Evolutionary conservation across 2,113 vertebrate genomes (phyloP), one percentile per base, ranked within the genome.

Genomic region (Phyllostomus hastatus): DNA sequence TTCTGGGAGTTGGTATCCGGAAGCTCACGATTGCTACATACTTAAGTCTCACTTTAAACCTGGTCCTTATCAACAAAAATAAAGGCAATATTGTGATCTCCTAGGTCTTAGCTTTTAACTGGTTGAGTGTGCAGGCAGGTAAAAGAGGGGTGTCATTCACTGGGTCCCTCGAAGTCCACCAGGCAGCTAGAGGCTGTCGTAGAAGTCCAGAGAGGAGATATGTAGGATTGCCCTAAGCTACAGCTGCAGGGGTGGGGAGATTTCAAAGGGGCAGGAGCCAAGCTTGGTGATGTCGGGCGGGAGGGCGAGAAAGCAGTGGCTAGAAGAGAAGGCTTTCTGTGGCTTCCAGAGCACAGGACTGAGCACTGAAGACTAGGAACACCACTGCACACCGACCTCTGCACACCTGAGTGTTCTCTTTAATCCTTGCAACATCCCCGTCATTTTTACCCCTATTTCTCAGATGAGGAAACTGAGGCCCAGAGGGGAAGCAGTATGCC

Each of bases 371-470:
- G 80, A 59, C 81, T 35, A 22, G 12, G 64, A 20, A 31, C 0
- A 2, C 19, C 6, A 4, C 10, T 31, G 4, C 0, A 43, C 1
- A 24, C 38, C 7, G 5, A 43, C 43, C 43, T 43, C 43, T 43
- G 54, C 61, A 50, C 35, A 66, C 0, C 0, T 33, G 33, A 11
- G 20, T 6, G 17, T 16, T 52, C 64, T n/a, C 66, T 75, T 7
- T 33, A 28, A 52, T 85, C 57, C 52, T 80, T 67, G 12, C 64
- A 20, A 82, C 19, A 59, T 17, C 7, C 54, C 57, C 41, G 16
- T 59, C 28, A 7, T 17, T 72, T 79, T n/a, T 41, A 88, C 41
- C 69, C 52, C 70, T 69, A 80, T 75, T 94, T 94, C 94, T 73
- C 28, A 7, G 79, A 54, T 41, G 19, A 96, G 75, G 69, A 96